phyloP scores from a whole-genome alignment of 2,113 vertebrate species.

The Nycticorax nycticorax region DNA sequence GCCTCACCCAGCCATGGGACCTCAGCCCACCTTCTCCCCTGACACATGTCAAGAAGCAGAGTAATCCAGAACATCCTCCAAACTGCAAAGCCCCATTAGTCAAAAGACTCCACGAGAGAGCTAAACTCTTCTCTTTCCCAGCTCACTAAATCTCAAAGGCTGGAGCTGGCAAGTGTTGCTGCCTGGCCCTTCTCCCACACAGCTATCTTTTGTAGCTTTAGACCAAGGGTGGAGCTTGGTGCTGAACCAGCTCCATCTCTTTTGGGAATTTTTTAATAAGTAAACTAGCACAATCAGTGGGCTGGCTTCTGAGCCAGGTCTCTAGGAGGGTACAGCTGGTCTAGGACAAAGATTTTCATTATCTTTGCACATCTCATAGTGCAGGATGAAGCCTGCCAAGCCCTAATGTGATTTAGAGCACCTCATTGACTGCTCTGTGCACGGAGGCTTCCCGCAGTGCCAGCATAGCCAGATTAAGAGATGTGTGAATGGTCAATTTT shows the following conservation, averaged over 20 bases:
- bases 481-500: constrained; percentile 1
- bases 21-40: not conserved
- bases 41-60: fast-evolving
- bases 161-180: not conserved
- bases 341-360: not conserved
- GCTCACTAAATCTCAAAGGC: not conserved
- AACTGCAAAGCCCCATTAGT: not conserved
- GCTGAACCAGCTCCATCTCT: not conserved
- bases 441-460: not conserved
- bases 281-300: not conserved
- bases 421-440: not conserved
- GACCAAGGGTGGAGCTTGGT: not conserved
- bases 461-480: not conserved
- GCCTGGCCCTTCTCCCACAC: not conserved
- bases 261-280: not conserved
- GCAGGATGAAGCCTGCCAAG: not conserved
- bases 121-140: not conserved
- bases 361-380: not conserved
- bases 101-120: not conserved
- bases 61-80: not conserved
- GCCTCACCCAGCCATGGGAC: fast-evolving
- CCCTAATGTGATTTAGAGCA: constrained; percentile 1
- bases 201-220: not conserved
- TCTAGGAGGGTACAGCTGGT: not conserved
- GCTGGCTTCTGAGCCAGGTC: not conserved